Conservation (phyloP, 2,888 invertebrate species). For the Amphipoea lucens region DNA sequence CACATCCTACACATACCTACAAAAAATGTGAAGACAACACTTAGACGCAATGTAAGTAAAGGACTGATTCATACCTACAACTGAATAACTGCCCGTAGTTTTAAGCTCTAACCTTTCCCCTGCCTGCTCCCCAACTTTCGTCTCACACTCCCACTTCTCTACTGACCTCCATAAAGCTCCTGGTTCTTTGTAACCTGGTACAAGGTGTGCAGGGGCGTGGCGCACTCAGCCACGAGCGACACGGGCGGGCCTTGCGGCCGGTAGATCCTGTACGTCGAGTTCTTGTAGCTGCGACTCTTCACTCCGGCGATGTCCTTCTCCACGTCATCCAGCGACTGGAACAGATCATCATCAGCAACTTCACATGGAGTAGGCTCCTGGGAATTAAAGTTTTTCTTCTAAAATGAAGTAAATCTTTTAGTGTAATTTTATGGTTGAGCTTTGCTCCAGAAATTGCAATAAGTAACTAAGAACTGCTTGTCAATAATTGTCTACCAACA, state of each 20-base stretch:
- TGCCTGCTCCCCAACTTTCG: neutral
- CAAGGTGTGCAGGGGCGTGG: constrained; percentile 91
- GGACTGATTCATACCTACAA: neutral
- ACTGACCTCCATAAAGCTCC: constrained; percentile 74
- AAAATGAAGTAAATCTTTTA: constrained; percentile 17
- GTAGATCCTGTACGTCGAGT: constrained; percentile 91
- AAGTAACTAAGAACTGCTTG: neutral
- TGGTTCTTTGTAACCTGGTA: constrained; percentile 81
- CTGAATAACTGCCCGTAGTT: neutral
- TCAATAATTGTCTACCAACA: neutral
- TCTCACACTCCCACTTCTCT: neutral
- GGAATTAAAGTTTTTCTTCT: constrained; percentile 31
- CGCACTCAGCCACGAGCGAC: constrained; percentile 91
- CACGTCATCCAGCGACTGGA: constrained; percentile 87
- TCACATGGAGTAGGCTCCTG: constrained; percentile 33
- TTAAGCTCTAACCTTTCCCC: neutral
- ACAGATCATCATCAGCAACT: constrained; percentile 54
- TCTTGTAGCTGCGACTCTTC: constrained; percentile 89
- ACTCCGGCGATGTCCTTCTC: constrained; percentile 90
- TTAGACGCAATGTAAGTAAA: neutral
- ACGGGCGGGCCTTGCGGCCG: constrained; percentile 70
- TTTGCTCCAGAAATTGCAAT: neutral
- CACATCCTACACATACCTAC: neutral
- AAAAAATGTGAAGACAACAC: neutral
- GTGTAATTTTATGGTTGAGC: neutral